Evolutionary conservation across 2,113 vertebrate genomes (phyloP).

Genomic region (Albula goreensis): DNA sequence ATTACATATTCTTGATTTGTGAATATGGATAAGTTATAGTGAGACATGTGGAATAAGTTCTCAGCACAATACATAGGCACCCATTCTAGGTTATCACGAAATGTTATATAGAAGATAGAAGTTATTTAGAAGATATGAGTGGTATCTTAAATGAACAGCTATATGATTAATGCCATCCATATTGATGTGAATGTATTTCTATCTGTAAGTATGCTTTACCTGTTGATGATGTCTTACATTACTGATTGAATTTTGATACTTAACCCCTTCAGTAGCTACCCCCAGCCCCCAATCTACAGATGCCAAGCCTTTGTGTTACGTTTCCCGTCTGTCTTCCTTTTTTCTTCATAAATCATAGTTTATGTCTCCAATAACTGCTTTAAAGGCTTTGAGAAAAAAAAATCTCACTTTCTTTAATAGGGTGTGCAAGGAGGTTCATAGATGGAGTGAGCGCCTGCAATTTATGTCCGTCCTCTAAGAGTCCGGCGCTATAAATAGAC

Average conservation of each 20-base stretch:
- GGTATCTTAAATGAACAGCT: not conserved
- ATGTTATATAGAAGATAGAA: too few relatives aligned
- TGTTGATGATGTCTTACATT: not conserved
- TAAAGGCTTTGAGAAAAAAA: slow-evolving; percentile 5
- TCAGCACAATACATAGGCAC: too few relatives aligned
- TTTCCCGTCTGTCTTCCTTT: not conserved
- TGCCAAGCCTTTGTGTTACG: not conserved
- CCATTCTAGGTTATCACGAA: too few relatives aligned
- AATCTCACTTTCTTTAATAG: slow-evolving; percentile 27
- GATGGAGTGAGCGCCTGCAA: not conserved
- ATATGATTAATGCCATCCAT: not conserved
- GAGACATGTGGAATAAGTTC: too few relatives aligned
- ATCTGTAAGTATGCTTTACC: not conserved
- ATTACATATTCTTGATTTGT: too few relatives aligned
- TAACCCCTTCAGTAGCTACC: not conserved
- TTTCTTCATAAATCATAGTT: slow-evolving; percentile 1
- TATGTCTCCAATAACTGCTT: not conserved
- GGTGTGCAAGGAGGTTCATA: slow-evolving; percentile 2
- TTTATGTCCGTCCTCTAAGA: slow-evolving; percentile 30
- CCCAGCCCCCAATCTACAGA: not conserved
- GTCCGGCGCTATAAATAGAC: slow-evolving; percentile 51
- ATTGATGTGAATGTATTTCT: not conserved
- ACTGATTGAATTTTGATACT: not conserved
- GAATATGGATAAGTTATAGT: too few relatives aligned
- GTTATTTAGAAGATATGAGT: too few relatives aligned